Evolutionary conservation across 2,113 vertebrate species (phyloP), one percentile per base, ranked within the genome.

Genomic region (Saiga tatarica): DNA sequence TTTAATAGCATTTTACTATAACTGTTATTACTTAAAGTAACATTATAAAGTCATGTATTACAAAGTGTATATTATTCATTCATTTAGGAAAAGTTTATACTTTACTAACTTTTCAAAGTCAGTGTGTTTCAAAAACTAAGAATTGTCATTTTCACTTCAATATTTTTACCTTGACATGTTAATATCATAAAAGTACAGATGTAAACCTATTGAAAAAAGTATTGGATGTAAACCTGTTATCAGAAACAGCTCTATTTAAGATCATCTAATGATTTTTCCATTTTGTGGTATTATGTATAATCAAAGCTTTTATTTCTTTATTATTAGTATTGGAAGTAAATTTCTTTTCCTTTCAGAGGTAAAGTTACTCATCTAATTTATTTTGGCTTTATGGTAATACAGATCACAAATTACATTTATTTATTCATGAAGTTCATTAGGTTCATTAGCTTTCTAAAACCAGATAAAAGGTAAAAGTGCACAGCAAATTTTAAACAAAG

Each of bases 121-220:
- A 98, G 79, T 52, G 60, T 5, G 89, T 95, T 93, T 96, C 45
- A 74, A 91, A 98, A 97, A 97, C 81, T 98, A 92, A 98, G 82
- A 97, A 78, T 78, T 89, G 94, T 96, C 97, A 90, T 96, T 98
- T 98, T 93, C 0, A 5, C 88, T 92, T 98, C 52, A 94, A 36
- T 89, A 83, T 98, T 78, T 28, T 74, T 25, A 45, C 52, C 19
- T 87, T 98, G 96, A 98, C 86, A 91, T 89, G 74, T 95, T 91
- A 96, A 71, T 92, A 89, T 19, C 7, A 0, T 60, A 92, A 91
- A 97, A 97, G 64, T 86, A n/a, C 89, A 45, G 78, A 81, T 67
- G 50, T 89, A 88, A 71, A 71, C 64, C 64, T 71, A 12, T 11
- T 71, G 64, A n/a, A 64, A 67, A 36, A 17, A 97, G 62, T 88